Evolutionary conservation across 1,140 invertebrate species (phyloP).

Genomic region (Notospermus geniculatus): DNA sequence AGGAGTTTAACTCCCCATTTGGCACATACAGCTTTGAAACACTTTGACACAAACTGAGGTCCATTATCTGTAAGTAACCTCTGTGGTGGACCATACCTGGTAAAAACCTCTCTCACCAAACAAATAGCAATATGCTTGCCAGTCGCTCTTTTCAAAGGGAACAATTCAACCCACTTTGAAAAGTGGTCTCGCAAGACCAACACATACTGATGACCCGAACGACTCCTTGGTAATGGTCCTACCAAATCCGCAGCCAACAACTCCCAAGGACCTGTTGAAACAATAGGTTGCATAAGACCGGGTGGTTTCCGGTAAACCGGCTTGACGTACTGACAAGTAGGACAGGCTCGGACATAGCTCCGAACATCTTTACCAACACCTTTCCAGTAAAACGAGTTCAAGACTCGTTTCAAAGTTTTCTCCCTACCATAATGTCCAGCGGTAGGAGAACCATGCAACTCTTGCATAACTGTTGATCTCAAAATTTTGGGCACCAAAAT

Average conservation of each 20-base stretch:
- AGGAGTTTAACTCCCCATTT: background rate
- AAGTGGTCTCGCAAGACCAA: slow-evolving; percentile 21
- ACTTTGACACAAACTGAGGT: slow-evolving; percentile 6
- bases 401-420: background rate
- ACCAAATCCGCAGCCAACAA: slow-evolving; percentile 16
- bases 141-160: slow-evolving; percentile 17
- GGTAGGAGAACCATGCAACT: background rate
- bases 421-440: background rate
- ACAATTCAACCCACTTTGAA: slow-evolving; percentile 22
- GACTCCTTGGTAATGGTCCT: slow-evolving; percentile 12
- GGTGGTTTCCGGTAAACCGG: background rate
- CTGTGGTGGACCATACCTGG: slow-evolving; percentile 20
- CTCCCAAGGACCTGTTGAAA: background rate
- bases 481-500: too few species aligned
- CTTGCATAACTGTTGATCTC: background rate
- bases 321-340: background rate
- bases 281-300: background rate
- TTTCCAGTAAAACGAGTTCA: background rate
- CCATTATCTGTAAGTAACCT: slow-evolving; percentile 1
- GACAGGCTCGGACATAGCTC: background rate
- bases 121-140: slow-evolving; percentile 19
- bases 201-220: slow-evolving; percentile 17
- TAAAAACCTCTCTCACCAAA: slow-evolving; percentile 21
- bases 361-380: background rate
- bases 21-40: background rate